Conservation (phyloP, 2,888 invertebrate species). For the Prosopocoilus inquinatus region DNA sequence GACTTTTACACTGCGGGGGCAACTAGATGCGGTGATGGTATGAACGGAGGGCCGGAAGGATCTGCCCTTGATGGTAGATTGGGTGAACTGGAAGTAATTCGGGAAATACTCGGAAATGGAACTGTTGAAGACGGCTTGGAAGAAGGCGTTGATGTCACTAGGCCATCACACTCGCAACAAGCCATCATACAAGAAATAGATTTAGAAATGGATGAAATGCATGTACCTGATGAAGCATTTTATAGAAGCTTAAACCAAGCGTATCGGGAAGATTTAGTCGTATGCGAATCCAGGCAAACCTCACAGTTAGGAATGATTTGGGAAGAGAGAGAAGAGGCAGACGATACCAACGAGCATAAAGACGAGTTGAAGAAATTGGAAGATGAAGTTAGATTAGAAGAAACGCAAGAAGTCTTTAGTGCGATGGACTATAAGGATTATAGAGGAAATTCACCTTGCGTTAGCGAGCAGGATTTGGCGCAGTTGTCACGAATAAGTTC, state of each 20-base stretch:
- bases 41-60: constrained; percentile 32
- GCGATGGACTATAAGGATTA: constrained; percentile 78
- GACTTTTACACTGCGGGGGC: constrained; percentile 68
- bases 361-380: constrained; percentile 48
- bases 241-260: constrained; percentile 86
- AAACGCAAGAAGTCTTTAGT: constrained; percentile 67
- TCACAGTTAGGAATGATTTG: constrained; percentile 84
- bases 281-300: constrained; percentile 57
- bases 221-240: constrained; percentile 78
- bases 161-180: constrained; percentile 38
- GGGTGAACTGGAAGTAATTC: constrained; percentile 59
- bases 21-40: constrained; percentile 35
- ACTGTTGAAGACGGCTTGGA: constrained; percentile 66
- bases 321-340: constrained; percentile 77
- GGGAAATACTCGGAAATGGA: constrained; percentile 66
- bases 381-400: constrained; percentile 54
- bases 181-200: constrained; percentile 46
- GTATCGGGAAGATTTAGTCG: constrained; percentile 76
- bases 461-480: constrained; percentile 75
- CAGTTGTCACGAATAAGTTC: constrained; percentile 73
- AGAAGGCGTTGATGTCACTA: constrained; percentile 60
- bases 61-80: constrained; percentile 42
- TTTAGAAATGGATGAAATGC: constrained; percentile 56
- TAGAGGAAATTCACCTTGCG: constrained; percentile 69
- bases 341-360: constrained; percentile 53